A percentile compares a stretch with the other conserved stretches of the same genome.
These are phyloP conservation scores for Drosophila pallidifrons DNA, from an alignment of 1,140 invertebrate species.

Conservation along the genomic window DNA sequence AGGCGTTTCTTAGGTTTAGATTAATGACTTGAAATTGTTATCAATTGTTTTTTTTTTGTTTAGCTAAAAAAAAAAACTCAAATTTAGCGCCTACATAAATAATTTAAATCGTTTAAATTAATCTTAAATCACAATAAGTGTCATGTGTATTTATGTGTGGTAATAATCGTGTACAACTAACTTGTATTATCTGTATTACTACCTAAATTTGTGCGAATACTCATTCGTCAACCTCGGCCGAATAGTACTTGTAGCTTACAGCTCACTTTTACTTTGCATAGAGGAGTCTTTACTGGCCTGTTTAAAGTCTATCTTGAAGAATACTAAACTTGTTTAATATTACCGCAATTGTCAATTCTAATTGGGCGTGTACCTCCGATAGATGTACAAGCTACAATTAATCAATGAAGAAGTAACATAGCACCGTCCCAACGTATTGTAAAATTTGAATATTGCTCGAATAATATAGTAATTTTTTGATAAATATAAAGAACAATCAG, in stretches of 20 bases:
- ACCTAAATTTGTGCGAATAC: not conserved
- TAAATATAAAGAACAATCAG: not conserved
- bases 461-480: no score
- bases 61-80: slow-evolving; percentile 27
- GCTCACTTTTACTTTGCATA: no score
- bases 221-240: not conserved
- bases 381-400: no score
- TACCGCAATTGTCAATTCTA: no score
- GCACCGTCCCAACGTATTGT: no score
- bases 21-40: slow-evolving; percentile 38
- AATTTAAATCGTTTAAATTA: slow-evolving; percentile 45
- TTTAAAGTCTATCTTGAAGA: no score
- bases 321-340: no score
- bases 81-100: slow-evolving; percentile 42
- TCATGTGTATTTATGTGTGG: slow-evolving; percentile 13
- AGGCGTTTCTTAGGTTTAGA: slow-evolving; percentile 15
- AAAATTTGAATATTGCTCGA: no score
- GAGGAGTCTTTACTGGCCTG: no score
- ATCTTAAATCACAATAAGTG: slow-evolving; percentile 44
- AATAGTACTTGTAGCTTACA: no score
- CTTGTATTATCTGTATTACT: not conserved
- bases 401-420: no score
- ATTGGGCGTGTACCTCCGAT: no score
- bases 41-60: slow-evolving; percentile 5
- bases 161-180: not conserved